Percentiles rank a stretch among this genome's conserved stretches.
phyloP scores from a whole-genome alignment of 1,140 invertebrate species.

The Drosophila baimaii region DNA sequence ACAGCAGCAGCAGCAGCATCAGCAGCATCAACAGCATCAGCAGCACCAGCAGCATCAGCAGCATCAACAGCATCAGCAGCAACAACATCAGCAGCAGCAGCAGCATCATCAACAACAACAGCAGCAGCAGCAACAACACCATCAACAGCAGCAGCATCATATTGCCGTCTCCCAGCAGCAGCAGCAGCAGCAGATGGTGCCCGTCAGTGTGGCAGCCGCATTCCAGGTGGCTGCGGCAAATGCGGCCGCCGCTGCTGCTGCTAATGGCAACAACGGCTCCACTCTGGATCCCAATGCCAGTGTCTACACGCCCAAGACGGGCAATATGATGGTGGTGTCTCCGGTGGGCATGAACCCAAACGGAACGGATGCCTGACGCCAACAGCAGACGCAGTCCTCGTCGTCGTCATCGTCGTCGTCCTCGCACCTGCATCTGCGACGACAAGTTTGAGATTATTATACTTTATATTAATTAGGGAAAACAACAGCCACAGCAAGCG shows the following conservation, averaged over 20 bases:
- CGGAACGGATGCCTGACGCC: conserved; percentile 81
- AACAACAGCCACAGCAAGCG: conserved; percentile 37
- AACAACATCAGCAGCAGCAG: conserved; percentile 60
- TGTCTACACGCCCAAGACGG: conserved; percentile 93
- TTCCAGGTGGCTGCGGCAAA: conserved; percentile 65
- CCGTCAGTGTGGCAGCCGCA: conserved; percentile 71
- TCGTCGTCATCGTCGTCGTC: conserved; percentile 59
- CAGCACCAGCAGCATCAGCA: conserved; percentile 58
- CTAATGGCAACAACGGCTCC: conserved; percentile 84
- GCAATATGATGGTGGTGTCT: conserved; percentile 74
- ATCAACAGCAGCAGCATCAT: conserved; percentile 47
- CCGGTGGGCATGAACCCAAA: conserved; percentile 74
- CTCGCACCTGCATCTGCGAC: conserved; percentile 74
- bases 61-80: conserved; percentile 48
- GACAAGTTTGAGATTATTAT: conserved; percentile 84
- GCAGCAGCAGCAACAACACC: conserved; percentile 53
- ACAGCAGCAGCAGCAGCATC: conserved; percentile 63
- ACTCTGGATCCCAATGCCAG: conserved; percentile 96
- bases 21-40: conserved; percentile 54
- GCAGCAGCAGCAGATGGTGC: conserved; percentile 63
- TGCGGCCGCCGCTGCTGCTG: conserved; percentile 57
- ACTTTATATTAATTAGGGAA: conserved; percentile 67
- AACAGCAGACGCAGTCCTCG: conserved; percentile 63
- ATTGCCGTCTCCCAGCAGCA: conserved; percentile 51
- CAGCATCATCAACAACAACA: conserved; percentile 59